Evolutionary conservation across 2,113 vertebrate genomes (phyloP).

Genomic region (Saguinus imperator): DNA sequence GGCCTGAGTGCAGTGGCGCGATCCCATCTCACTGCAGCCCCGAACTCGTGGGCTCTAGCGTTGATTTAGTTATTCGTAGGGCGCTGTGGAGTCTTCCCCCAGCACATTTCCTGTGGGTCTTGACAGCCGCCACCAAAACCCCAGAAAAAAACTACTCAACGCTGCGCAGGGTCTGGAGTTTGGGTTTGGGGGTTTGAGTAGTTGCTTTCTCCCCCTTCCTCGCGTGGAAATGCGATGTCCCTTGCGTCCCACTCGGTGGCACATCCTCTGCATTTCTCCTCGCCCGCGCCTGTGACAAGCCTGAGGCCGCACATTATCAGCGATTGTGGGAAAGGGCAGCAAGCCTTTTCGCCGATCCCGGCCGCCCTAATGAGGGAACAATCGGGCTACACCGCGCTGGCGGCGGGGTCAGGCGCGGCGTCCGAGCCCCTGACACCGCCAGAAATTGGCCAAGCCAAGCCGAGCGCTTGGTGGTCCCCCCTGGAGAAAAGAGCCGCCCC

Average conservation of each 20-base stretch:
- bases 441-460: slow-evolving; percentile 90
- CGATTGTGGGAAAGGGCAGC: slow-evolving; percentile 89
- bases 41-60: too few species aligned
- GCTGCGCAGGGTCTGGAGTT: accelerated
- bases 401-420: slow-evolving; percentile 87
- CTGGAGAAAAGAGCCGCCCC: slow-evolving; percentile 81
- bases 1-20: too few species aligned
- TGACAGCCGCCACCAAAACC: background rate
- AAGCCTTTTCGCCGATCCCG: slow-evolving; percentile 83
- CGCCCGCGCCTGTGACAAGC: slow-evolving; percentile 65
- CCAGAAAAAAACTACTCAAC: accelerated
- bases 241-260: slow-evolving; percentile 63
- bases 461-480: slow-evolving; percentile 83
- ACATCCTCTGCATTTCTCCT: slow-evolving; percentile 74
- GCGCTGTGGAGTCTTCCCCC: background rate
- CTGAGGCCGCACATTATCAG: slow-evolving; percentile 78
- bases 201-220: background rate
- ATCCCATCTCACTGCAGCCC: too few species aligned
- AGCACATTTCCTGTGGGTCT: background rate
- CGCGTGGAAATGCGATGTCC: slow-evolving; percentile 61
- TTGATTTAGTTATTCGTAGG: background rate
- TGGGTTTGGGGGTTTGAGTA: too few species aligned
- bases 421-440: slow-evolving; percentile 93
- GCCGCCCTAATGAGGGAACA: slow-evolving; percentile 90
- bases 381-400: slow-evolving; percentile 87